Conservation (phyloP, 1,140 invertebrate species). For the Propsilocerus akamusi region DNA sequence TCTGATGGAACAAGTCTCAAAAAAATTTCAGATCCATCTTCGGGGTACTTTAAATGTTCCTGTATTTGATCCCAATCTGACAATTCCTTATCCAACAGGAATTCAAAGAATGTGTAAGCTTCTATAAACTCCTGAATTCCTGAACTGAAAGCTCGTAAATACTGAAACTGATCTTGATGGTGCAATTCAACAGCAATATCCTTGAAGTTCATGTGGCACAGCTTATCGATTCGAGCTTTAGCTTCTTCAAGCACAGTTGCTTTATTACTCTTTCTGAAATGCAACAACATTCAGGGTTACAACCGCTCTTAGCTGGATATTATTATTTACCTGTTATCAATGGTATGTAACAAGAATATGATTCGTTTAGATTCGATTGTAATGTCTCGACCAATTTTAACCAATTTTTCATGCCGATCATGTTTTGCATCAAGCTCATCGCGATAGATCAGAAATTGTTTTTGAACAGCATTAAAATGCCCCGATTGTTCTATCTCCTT, state of each 20-base stretch:
- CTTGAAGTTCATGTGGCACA: slow-evolving; percentile 40
- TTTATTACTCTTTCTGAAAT: slow-evolving; percentile 32
- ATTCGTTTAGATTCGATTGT: slow-evolving; percentile 82
- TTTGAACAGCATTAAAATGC: slow-evolving; percentile 39
- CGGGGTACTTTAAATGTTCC: slow-evolving; percentile 18
- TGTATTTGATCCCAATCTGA: slow-evolving; percentile 19
- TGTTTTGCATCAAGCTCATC: slow-evolving; percentile 57
- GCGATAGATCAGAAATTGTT: slow-evolving; percentile 47
- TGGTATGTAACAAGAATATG: slow-evolving; percentile 70
- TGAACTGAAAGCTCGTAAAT: slow-evolving; percentile 48
- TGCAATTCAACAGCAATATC: slow-evolving; percentile 51
- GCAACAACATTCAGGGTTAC: neutral
- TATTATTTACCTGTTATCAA: slow-evolving; percentile 21
- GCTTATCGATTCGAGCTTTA: slow-evolving; percentile 35
- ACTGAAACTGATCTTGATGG: slow-evolving; percentile 52
- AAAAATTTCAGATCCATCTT: slow-evolving; percentile 7
- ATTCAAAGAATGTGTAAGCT: slow-evolving; percentile 58
- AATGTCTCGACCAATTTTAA: slow-evolving; percentile 72
- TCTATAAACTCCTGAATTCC: slow-evolving; percentile 81
- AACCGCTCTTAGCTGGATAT: slow-evolving; percentile 11
- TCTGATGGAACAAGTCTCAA: slow-evolving; percentile 15
- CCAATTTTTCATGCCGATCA: slow-evolving; percentile 66
- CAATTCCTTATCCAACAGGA: slow-evolving; percentile 25
- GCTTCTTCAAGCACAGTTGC: slow-evolving; percentile 42
- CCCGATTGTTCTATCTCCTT: too few relatives aligned